Percentiles rank a stretch among this genome's conserved stretches.
Evolutionary conservation across 1,140 invertebrate genomes (phyloP).

Genomic region (Sycophila sp.): DNA sequence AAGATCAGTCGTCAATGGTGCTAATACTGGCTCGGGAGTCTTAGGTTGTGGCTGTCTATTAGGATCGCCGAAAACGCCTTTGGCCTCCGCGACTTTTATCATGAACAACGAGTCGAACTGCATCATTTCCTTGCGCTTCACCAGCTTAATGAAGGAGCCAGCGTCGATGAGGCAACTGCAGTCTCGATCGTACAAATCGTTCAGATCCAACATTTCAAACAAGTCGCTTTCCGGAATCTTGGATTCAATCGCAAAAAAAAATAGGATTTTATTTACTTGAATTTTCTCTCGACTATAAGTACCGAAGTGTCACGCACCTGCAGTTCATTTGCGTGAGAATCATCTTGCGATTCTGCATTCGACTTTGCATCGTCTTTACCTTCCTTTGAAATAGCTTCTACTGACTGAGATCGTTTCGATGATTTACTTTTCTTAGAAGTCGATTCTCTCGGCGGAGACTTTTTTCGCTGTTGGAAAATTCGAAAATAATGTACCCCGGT

Average conservation of each 20-base stretch:
- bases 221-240: conserved; percentile 78
- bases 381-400: background rate
- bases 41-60: conserved; percentile 47
- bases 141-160: conserved; percentile 76
- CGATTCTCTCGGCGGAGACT: conserved; percentile 30
- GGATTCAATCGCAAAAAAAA: conserved; percentile 14
- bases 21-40: conserved; percentile 35
- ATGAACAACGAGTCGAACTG: conserved; percentile 81
- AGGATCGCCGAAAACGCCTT: conserved; percentile 76
- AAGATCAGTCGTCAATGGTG: background rate
- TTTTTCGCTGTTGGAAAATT: conserved; percentile 34
- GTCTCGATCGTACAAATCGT: conserved; percentile 50
- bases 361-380: background rate
- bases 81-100: conserved; percentile 80
- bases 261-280: background rate
- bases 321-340: too few relatives aligned
- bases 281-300: too few relatives aligned
- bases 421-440: conserved; percentile 35
- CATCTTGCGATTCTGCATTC: conserved; percentile 31
- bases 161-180: conserved; percentile 58
- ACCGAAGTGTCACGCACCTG: conserved; percentile 35
- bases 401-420: conserved; percentile 25
- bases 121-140: conserved; percentile 79
- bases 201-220: conserved; percentile 68
- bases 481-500: background rate